Base-by-base conservation (phyloP, 2,797 vertebrate species). In the Malacoctenus gilli region DNA sequence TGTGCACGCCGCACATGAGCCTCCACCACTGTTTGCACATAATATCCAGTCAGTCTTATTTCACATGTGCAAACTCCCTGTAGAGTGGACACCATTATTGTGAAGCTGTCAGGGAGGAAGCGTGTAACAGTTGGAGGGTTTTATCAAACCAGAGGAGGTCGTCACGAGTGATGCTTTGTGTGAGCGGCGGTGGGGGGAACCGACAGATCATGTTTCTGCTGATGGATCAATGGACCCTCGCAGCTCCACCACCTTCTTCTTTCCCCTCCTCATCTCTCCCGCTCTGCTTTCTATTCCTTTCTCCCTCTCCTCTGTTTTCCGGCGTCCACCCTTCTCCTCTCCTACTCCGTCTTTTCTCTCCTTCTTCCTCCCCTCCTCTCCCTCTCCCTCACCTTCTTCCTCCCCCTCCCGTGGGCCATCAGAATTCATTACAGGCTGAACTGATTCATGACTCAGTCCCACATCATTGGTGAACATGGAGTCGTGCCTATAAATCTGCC, bases 401-500 rank as follows among this genome's bases (percentile, higher is more conserved):
- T 68, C 69, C 74, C 56, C 59, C 77, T 69, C 72, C 67, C 68
- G 62, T 68, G 69, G 84, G 71, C 85, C 77, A 77, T 86, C 75
- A 76, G 78, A 82, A 89, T 86, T 88, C 87, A 91, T 90, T 85
- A 84, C 68, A 60, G 73, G 67, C 65, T 18, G 65, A 65, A 72
- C 69, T 90, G 89, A 90, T 90, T 90, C 85, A 90, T 83, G 84
- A 64, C 59, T 74, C 67, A 61, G 85, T 78, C 77, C 79, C 80
- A 81, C 82, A 81, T 79, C 76, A 65, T 51, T 48, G 79, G 68
- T 68, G 63, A 68, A 75, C 78, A 58, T 32, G 35, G 54, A 72
- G 79, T 72, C 76, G 51, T 51, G 42, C 30, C 52, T 48, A 80
- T 86, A 85, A 88, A 89, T 87, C 77, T 75, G 40, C 3, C 0